A percentile compares a stretch with the other conserved stretches of the same genome.
Conservation (phyloP, 2,113 vertebrate genomes). For the Sylvilagus bachmani region DNA sequence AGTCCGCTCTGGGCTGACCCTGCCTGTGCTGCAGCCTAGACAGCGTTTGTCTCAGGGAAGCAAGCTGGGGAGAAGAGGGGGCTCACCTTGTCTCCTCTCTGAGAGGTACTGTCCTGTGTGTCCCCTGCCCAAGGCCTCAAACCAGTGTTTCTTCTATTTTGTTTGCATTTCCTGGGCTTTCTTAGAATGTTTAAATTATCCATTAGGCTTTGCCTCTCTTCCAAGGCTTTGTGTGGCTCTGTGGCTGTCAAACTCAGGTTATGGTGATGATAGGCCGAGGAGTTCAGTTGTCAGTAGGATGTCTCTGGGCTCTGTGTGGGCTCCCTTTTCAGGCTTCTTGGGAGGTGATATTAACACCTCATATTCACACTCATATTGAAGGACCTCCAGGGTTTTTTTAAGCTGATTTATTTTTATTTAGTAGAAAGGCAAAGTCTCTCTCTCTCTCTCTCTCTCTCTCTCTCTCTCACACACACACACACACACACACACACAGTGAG, state of each 20-base stretch:
- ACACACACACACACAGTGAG: too few species aligned
- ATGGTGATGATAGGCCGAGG: neutral
- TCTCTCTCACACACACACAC: too few species aligned
- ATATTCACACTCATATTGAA: neutral
- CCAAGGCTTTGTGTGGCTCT: neutral
- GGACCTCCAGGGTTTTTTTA: too few species aligned
- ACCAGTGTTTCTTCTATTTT: neutral
- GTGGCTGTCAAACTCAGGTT: neutral
- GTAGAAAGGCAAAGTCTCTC: too few species aligned
- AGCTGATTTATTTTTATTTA: too few species aligned
- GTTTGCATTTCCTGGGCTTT: constrained; percentile 1
- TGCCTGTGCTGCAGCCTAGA: neutral
- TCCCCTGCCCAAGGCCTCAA: neutral
- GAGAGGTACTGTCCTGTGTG: neutral
- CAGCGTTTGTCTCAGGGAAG: neutral
- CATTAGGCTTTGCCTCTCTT: neutral
- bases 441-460: too few species aligned
- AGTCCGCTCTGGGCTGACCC: neutral
- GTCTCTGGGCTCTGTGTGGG: neutral
- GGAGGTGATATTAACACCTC: neutral
- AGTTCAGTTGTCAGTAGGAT: neutral
- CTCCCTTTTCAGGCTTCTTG: neutral
- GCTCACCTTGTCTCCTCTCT: neutral
- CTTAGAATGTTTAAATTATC: neutral
- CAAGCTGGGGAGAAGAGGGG: neutral